Evolutionary conservation across 2,888 invertebrate genomes (phyloP).

Genomic region (Horisme vitalbata): DNA sequence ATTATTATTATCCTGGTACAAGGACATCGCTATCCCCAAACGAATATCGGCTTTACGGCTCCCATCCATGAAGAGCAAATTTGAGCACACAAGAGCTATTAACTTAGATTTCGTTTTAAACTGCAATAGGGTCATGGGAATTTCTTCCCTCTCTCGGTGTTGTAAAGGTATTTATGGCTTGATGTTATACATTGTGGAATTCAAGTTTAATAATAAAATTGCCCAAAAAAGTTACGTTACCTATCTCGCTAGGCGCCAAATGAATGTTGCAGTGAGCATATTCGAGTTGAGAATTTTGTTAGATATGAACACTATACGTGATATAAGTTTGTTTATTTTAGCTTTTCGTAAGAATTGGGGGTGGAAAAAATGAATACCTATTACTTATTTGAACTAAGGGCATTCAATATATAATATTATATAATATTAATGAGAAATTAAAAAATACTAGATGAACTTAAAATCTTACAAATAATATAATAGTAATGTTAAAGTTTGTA

Average conservation of each 20-base stretch:
- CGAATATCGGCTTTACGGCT: constrained; percentile 44
- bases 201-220: constrained; percentile 73
- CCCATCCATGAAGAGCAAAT: constrained; percentile 29
- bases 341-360: too few species aligned
- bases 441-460: too few species aligned
- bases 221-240: constrained; percentile 63
- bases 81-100: constrained; percentile 52
- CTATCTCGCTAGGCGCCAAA: constrained; percentile 75
- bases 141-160: constrained; percentile 34
- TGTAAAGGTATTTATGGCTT: constrained; percentile 43
- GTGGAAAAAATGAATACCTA: too few species aligned
- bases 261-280: constrained; percentile 62
- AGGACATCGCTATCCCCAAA: constrained; percentile 43
- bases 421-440: too few species aligned
- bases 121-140: constrained; percentile 31
- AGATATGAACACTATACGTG: constrained; percentile 44
- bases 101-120: constrained; percentile 71
- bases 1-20: constrained; percentile 77
- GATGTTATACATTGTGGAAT: constrained; percentile 51
- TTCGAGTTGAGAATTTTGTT: constrained; percentile 59
- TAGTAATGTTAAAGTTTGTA: too few species aligned
- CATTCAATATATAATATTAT: too few species aligned
- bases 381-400: too few species aligned
- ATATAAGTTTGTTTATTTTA: too few species aligned
- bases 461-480: too few species aligned